These are phyloP conservation scores for Sinodicranocentrus sp. DNA, from an alignment of 2,888 invertebrate species.

Conservation along the genomic window DNA sequence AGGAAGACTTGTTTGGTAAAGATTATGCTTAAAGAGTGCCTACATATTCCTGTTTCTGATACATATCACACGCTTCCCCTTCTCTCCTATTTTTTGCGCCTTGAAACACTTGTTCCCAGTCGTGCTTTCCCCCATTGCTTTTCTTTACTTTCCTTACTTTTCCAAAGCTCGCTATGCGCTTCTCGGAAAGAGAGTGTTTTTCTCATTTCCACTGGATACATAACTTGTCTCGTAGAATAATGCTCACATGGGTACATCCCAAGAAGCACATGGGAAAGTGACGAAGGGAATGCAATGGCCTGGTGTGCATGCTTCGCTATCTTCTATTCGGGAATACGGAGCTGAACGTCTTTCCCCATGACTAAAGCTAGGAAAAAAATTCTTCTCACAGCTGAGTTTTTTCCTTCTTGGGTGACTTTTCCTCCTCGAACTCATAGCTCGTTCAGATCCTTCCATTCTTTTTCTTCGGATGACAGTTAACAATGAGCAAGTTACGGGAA, in stretches of 20 bases:
- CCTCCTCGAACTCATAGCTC: background rate
- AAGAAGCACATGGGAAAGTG: conserved; percentile 10
- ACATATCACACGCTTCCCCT: conserved; percentile 6
- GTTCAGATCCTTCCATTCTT: background rate
- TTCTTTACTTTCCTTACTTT: conserved; percentile 4
- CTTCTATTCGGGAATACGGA: too few species aligned
- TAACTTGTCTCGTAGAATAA: conserved; percentile 13
- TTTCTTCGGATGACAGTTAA: conserved; percentile 10
- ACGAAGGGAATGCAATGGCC: background rate
- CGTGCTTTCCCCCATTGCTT: conserved; percentile 18
- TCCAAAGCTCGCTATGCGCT: background rate
- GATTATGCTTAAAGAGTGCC: conserved; percentile 15
- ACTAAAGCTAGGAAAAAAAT: too few species aligned
- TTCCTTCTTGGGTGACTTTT: background rate
- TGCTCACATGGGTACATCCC: background rate
- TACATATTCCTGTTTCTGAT: conserved; percentile 30
- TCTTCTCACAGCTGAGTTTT: background rate
- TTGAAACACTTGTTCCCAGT: conserved; percentile 21
- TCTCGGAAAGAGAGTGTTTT: background rate
- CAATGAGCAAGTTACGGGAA: conserved; percentile 11
- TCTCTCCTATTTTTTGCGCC: background rate
- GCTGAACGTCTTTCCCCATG: too few species aligned
- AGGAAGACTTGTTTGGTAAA: conserved; percentile 3
- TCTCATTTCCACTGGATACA: conserved; percentile 24
- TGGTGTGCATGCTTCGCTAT: too few species aligned